Evolutionary conservation across 2,113 vertebrate genomes (phyloP).

Genomic region (Melanocharis versteri): DNA sequence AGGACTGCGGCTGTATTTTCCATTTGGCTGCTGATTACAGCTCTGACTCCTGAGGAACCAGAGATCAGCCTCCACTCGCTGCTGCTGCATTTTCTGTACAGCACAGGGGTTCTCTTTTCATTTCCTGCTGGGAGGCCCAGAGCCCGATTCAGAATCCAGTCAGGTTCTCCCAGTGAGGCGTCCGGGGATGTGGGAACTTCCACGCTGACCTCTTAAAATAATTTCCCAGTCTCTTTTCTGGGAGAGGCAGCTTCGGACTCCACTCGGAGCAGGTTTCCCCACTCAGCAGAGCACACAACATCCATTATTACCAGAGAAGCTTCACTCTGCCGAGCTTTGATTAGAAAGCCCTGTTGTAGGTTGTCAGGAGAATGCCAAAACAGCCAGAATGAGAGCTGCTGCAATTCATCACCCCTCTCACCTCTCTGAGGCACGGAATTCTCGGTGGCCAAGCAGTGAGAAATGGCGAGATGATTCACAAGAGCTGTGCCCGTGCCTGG

Average conservation of each 20-base stretch:
- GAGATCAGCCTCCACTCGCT: not conserved
- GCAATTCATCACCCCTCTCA: not conserved
- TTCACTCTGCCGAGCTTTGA: not conserved
- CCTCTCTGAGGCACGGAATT: not conserved
- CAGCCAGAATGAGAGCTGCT: not conserved
- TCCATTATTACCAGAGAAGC: not conserved
- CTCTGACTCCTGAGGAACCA: not conserved
- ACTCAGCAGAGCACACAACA: not conserved
- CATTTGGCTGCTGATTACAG: not conserved
- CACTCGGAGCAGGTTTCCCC: not conserved
- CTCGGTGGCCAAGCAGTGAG: not conserved
- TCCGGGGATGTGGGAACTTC: not conserved
- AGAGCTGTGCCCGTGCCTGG: not conserved
- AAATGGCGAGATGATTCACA: not conserved
- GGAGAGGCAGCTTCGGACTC: not conserved
- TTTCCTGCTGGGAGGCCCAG: rapidly evolving
- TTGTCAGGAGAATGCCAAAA: not conserved
- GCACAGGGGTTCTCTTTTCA: not conserved
- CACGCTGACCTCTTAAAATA: not conserved
- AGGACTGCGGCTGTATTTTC: not conserved
- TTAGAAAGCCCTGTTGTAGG: not conserved
- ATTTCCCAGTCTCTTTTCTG: not conserved
- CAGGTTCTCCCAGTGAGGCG: not conserved
- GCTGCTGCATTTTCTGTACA: rapidly evolving
- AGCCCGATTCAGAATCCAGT: not conserved